phyloP scores from a whole-genome alignment of 2,888 invertebrate species.

The Phytoseiulus persimilis region DNA sequence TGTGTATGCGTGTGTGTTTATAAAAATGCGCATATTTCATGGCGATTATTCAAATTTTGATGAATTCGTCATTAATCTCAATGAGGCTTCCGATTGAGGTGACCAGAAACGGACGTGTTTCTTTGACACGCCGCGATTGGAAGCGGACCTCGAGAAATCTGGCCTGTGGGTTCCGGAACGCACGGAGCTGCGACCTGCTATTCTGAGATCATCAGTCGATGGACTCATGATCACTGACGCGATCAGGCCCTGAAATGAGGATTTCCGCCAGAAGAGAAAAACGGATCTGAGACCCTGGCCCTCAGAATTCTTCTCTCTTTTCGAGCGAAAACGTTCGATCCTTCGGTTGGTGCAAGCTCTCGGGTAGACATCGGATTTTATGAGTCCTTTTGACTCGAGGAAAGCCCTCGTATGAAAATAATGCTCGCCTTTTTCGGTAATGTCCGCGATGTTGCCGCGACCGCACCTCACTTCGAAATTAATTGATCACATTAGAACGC shows the following conservation, averaged over 20 bases:
- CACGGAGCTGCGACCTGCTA: no score
- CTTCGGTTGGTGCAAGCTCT: no score
- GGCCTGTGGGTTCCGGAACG: no score
- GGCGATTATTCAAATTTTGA: neutral
- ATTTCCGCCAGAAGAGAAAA: no score
- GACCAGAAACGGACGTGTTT: neutral
- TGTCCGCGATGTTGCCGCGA: neutral
- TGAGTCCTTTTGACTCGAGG: neutral
- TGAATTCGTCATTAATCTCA: neutral
- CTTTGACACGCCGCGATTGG: no score
- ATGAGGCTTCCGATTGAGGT: neutral
- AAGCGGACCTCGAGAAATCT: no score
- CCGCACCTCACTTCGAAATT: neutral
- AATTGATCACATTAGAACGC: slow-evolving; percentile 5
- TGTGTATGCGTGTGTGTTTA: neutral
- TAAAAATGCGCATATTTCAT: neutral
- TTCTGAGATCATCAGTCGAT: no score
- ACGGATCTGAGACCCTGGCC: no score
- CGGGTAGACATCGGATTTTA: neutral
- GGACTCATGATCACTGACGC: no score
- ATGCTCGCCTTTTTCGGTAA: neutral
- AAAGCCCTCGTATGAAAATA: neutral
- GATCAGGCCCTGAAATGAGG: no score
- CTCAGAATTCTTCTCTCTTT: no score
- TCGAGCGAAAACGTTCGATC: no score